Evolutionary conservation across 2,797 vertebrate species (phyloP), one percentile per base, ranked within the genome.

Genomic region (Sebastes umbrosus): DNA sequence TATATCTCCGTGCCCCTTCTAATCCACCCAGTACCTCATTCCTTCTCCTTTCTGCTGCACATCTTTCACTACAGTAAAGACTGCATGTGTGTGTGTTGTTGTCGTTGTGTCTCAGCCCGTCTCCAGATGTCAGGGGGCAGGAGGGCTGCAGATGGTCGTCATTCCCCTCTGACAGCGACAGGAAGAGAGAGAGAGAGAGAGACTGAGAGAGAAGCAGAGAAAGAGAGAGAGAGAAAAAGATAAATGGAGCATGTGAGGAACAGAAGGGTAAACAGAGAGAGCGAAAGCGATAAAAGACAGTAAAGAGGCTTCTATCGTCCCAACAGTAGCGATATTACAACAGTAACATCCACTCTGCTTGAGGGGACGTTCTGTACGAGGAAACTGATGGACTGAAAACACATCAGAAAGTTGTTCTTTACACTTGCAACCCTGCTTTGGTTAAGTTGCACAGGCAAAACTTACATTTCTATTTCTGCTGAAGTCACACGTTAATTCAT

Each of bases 91-190:
- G 68, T 71, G 50, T 72, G 75, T 46, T n/a, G 8, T 31, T 34
- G 64, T 77, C 27, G 6, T 50, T 66, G 84, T 84, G 78, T 79
- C 69, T 87, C 83, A 87, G 86, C 77, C 87, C 36, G 10, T 90
- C 86, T 90, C 87, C 92, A 94, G 92, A 94, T 93, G 91, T 93
- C 87, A 89, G 64, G 80, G 88, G 77, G 88, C 87, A 89, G 87
- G 84, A 84, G 84, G 82, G 75, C 83, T 87, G 84, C 93, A 94
- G 94, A 94, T 94, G 93, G 86, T 90, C 77, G 83, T 92, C 93
- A 89, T 93, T 92, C 88, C 86, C 87, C 43, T 87, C 82, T 92
- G 91, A 92, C 85, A 87, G 86, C 2, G 63, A 84, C 85, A 87
- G 87, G 85, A 89, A 91, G 80, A 86, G 57, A 77, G 12, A 39